These are phyloP conservation scores for Brenthis ino DNA, from an alignment of 2,888 invertebrate genomes.

Conservation along the genomic window DNA sequence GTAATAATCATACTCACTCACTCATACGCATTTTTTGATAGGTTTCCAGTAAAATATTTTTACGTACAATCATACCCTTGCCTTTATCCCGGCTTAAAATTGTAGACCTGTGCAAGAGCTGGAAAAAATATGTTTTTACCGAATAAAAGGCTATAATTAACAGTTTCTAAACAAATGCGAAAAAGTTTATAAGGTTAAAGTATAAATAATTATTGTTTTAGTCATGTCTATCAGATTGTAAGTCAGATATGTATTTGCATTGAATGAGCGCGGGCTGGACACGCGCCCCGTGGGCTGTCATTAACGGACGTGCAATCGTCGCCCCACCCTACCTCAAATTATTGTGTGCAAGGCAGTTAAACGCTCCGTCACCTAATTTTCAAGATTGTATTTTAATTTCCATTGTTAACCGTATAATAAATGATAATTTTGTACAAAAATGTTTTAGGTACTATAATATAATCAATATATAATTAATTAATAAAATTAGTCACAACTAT, in stretches of 20 bases:
- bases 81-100: too few species aligned
- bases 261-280: constrained; percentile 78
- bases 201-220: constrained; percentile 25
- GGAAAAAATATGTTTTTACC: too few species aligned
- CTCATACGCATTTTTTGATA: too few species aligned
- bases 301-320: constrained; percentile 72
- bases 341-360: constrained; percentile 65
- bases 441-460: not conserved
- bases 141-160: too few species aligned
- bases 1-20: too few species aligned
- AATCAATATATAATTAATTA: not conserved
- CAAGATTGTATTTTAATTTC: constrained; percentile 46
- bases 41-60: too few species aligned
- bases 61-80: too few species aligned
- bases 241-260: constrained; percentile 66
- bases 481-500: not conserved
- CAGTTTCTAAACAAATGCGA: too few species aligned
- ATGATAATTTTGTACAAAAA: not conserved
- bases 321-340: constrained; percentile 73
- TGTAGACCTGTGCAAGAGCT: too few species aligned
- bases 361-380: constrained; percentile 46
- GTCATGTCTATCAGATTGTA: constrained; percentile 62
- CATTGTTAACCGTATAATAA: not conserved
- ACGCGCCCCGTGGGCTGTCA: constrained; percentile 72
- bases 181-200: too few species aligned